Evolutionary conservation across 2,888 invertebrate genomes (phyloP).

Genomic region (Andrena dorsata): DNA sequence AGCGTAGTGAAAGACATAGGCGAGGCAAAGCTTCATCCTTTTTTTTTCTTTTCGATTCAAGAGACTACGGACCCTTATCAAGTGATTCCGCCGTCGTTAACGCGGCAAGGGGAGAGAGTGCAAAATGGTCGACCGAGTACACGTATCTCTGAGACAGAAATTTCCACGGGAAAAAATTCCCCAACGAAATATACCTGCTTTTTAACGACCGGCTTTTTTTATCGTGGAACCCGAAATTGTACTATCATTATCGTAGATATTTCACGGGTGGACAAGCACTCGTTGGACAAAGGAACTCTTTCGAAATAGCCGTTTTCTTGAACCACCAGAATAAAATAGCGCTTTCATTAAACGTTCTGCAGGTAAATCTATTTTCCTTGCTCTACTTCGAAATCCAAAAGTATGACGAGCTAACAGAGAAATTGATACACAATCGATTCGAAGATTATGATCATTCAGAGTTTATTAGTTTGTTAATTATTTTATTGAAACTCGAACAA

Average conservation of each 20-base stretch:
- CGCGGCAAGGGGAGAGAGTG: constrained; percentile 40
- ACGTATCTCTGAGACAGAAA: constrained; percentile 15
- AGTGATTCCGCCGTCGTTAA: constrained; percentile 60
- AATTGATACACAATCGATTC: background rate
- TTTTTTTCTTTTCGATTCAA: constrained; percentile 79
- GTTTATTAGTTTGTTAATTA: constrained; percentile 3
- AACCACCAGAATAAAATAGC: background rate
- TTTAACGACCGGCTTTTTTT: constrained; percentile 43
- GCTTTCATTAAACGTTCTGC: background rate
- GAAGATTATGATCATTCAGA: background rate
- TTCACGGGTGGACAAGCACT: background rate
- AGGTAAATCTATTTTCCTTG: background rate
- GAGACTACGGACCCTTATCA: constrained; percentile 74
- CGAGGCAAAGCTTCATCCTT: constrained; percentile 84
- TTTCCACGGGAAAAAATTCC: constrained; percentile 33
- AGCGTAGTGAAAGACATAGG: constrained; percentile 84
- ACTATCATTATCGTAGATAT: constrained; percentile 35
- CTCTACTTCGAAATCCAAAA: background rate
- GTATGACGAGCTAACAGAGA: background rate
- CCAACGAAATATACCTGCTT: constrained; percentile 28
- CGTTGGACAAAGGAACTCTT: background rate
- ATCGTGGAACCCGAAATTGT: constrained; percentile 30
- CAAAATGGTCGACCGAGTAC: constrained; percentile 17
- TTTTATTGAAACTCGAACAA: background rate
- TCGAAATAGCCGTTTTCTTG: background rate